phyloP scores from a whole-genome alignment of 2,888 invertebrate genomes.

The Morpho achilles region DNA sequence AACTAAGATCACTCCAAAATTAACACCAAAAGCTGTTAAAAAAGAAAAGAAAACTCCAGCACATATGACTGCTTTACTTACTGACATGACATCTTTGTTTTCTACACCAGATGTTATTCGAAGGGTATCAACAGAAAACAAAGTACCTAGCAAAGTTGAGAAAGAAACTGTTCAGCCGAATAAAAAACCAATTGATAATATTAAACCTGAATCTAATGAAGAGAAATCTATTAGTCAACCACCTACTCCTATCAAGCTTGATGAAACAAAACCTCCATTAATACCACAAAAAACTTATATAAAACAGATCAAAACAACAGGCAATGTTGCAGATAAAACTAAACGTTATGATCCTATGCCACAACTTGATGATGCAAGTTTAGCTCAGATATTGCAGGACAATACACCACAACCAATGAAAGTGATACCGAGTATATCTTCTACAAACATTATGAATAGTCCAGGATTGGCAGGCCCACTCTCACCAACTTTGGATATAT shows the following conservation, averaged over 20 bases:
- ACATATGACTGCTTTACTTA: constrained; percentile 73
- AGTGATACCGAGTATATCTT: constrained; percentile 48
- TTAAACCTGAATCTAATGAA: constrained; percentile 36
- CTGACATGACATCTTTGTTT: constrained; percentile 85
- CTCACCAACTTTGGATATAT: constrained; percentile 78
- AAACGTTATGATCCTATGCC: constrained; percentile 66
- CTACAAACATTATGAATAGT: constrained; percentile 61
- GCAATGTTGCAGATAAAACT: constrained; percentile 42
- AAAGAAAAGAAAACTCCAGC: constrained; percentile 81
- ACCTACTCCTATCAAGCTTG: constrained; percentile 31
- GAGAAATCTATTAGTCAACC: constrained; percentile 29
- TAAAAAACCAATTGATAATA: constrained; percentile 35
- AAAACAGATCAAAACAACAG: constrained; percentile 45
- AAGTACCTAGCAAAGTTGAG: constrained; percentile 66
- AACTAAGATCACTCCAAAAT: constrained; percentile 67
- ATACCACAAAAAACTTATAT: constrained; percentile 42
- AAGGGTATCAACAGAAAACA: constrained; percentile 79
- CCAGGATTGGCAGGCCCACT: constrained; percentile 74
- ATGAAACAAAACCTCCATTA: constrained; percentile 37
- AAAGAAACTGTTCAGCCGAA: constrained; percentile 54
- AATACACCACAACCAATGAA: constrained; percentile 50
- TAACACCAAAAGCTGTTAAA: constrained; percentile 51
- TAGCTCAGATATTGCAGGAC: constrained; percentile 73
- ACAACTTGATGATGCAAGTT: constrained; percentile 69
- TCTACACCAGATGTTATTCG: constrained; percentile 89